Evolutionary conservation across 2,797 vertebrate species (phyloP).

Genomic region (Brotula barbata): DNA sequence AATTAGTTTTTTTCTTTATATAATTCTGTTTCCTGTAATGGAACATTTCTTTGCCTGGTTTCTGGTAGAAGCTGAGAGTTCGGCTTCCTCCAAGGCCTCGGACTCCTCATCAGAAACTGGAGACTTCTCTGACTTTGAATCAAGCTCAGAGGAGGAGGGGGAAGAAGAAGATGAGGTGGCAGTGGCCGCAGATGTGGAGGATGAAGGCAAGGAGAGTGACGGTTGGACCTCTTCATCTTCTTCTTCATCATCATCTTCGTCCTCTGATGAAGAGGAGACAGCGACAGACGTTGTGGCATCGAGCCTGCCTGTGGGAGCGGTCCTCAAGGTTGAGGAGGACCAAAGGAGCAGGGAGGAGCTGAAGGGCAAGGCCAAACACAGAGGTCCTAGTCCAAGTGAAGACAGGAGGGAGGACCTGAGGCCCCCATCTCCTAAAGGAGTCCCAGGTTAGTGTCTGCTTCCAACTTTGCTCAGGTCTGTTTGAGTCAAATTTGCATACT

Average conservation of each 20-base stretch:
- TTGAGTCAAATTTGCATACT: too few species aligned
- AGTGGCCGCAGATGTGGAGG: slow-evolving; percentile 40
- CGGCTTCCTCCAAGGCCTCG: slow-evolving; percentile 80
- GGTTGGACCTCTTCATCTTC: slow-evolving; percentile 62
- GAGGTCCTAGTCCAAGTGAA: slow-evolving; percentile 60
- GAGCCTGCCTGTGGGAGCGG: slow-evolving; percentile 42
- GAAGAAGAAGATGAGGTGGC: slow-evolving; percentile 77
- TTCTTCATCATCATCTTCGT: slow-evolving; percentile 68
- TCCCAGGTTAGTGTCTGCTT: slow-evolving; percentile 71
- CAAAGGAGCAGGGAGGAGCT: slow-evolving; percentile 49
- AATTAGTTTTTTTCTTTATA: not conserved
- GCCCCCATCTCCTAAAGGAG: slow-evolving; percentile 73
- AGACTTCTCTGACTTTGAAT: slow-evolving; percentile 88
- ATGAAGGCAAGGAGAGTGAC: slow-evolving; percentile 62
- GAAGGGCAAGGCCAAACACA: slow-evolving; percentile 50
- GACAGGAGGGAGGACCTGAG: slow-evolving; percentile 63
- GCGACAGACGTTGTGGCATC: slow-evolving; percentile 53
- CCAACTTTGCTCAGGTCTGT: not conserved
- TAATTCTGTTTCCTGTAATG: not conserved
- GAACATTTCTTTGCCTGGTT: not conserved
- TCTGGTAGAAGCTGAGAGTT: slow-evolving; percentile 79
- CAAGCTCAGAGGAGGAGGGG: slow-evolving; percentile 86
- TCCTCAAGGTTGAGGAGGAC: slow-evolving; percentile 60
- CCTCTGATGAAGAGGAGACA: slow-evolving; percentile 71
- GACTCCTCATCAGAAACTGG: slow-evolving; percentile 85